Conservation (phyloP, 2,888 invertebrate genomes). For the Apamea sordens region DNA sequence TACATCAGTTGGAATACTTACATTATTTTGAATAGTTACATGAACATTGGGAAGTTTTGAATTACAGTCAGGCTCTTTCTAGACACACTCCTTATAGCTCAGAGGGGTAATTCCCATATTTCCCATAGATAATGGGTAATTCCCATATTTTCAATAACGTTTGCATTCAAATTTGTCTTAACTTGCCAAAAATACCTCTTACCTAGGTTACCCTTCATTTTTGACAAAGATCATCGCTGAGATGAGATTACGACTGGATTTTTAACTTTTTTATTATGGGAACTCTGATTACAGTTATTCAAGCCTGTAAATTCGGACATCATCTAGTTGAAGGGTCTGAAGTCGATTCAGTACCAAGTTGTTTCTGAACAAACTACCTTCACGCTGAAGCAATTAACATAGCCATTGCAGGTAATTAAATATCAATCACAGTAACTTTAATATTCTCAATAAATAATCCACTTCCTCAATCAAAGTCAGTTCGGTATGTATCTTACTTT, state of each 20-base stretch:
- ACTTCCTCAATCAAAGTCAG: slow-evolving; percentile 8
- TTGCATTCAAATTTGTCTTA: too few species aligned
- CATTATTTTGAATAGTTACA: not conserved
- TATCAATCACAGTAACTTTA: not conserved
- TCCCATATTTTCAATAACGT: not conserved
- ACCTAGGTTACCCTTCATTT: too few species aligned
- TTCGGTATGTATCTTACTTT: slow-evolving; percentile 1
- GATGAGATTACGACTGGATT: not conserved
- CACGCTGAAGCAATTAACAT: not conserved
- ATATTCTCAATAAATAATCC: not conserved
- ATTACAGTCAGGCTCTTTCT: not conserved
- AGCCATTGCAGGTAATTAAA: not conserved
- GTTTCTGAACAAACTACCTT: not conserved
- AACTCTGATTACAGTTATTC: not conserved
- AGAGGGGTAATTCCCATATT: not conserved
- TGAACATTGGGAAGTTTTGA: not conserved
- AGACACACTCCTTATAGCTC: not conserved
- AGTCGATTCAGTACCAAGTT: not conserved
- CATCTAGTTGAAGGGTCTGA: not conserved
- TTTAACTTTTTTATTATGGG: not conserved
- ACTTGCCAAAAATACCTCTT: too few species aligned
- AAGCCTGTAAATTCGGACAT: not conserved
- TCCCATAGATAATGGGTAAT: too few species aligned
- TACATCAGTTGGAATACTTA: not conserved
- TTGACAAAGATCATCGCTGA: not conserved